A percentile compares a stretch with the other conserved stretches of the same genome.
Evolutionary conservation across 2,888 invertebrate genomes (phyloP).

Genomic region (Escarpia spicata): DNA sequence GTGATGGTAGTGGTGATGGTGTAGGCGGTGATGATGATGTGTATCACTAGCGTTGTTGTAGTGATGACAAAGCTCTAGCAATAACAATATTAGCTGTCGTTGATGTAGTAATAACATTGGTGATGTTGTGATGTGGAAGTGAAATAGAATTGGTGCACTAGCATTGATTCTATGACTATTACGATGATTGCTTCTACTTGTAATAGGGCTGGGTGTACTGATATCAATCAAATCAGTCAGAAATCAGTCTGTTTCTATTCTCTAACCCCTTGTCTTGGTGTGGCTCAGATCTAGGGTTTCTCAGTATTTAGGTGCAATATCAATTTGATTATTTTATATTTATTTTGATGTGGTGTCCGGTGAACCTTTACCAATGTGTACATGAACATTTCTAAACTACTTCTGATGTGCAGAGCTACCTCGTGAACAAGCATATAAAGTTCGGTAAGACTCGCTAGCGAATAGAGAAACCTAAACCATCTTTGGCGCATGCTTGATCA

Average conservation of each 20-base stretch:
- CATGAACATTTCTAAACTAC: not conserved
- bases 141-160: not conserved
- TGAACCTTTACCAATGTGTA: not conserved
- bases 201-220: not conserved
- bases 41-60: not conserved
- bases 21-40: not conserved
- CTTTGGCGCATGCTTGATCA: not conserved
- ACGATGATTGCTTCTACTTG: not conserved
- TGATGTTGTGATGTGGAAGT: not conserved
- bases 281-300: too few species aligned
- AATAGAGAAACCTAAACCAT: not conserved
- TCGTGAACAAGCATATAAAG: not conserved
- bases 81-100: not conserved
- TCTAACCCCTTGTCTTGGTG: too few species aligned
- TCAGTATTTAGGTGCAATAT: too few species aligned
- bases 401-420: slow-evolving; percentile 6
- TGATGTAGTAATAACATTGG: not conserved
- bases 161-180: not conserved
- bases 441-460: not conserved
- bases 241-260: not conserved
- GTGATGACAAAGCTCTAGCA: not conserved
- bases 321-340: not conserved
- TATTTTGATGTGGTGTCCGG: slow-evolving; percentile 1
- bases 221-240: not conserved
- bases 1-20: not conserved